Base-by-base conservation (phyloP, 2,888 invertebrate species). In the Melangyna quadrimaculata region DNA sequence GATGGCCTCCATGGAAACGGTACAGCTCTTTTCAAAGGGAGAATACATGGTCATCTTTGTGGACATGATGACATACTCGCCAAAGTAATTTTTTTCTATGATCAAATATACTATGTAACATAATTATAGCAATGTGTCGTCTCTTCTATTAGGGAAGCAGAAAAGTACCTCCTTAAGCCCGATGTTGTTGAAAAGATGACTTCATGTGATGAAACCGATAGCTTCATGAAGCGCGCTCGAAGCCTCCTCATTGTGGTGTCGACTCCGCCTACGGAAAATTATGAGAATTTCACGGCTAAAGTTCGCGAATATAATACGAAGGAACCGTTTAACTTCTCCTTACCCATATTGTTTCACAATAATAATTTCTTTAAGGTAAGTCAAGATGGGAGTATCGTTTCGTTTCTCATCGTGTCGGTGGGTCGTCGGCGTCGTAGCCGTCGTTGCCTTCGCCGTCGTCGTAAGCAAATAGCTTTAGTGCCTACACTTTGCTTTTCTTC, bases 41-140 rank as follows among this genome's bases (percentile, higher is more conserved):
- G 97, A 98, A 91, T 99, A 99, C 92, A 96, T 98, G 94, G 97
- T 99, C 83, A 97, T 99, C 90, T 97, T 96, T 91, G 97, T 98
- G 19, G 98, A 98, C 91, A 97, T 96, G 95, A 95, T 96, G 94
- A 96, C 96, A n/a, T 97, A 96, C 91, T 94, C 96, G 19, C 93
- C 94, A 88, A 93, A 93, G 91, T 95, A 93, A 90, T 93, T 93
- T 51, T 57, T 71, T 53, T 40, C 61, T 53, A 77, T 35, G 37
- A 59, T 37, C 57, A 82, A 79, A 67, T 69, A 78, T 67, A 45
- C 74, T 71, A 81, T 78, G 37, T 70, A 78, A 67, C 43, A 78
- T 78, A 71, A 82, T 78, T 82, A 63, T 79, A 73, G 79, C 51
- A 55, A 69, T 59, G 32, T 55, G 45, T 67, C 12, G 17, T 53